Evolutionary conservation across 2,888 invertebrate genomes (phyloP).

Genomic region (Brachylomia viminalis): DNA sequence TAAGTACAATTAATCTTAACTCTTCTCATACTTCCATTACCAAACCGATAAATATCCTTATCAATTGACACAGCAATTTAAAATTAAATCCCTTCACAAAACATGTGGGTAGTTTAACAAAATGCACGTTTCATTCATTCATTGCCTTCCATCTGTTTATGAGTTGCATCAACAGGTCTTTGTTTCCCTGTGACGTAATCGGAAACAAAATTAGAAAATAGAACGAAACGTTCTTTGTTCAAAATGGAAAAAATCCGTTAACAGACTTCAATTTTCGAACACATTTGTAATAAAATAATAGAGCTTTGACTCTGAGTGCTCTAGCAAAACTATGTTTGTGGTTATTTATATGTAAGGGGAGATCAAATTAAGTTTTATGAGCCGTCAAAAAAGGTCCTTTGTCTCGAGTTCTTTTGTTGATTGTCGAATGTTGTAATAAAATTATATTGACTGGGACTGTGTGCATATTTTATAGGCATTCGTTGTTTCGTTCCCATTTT

Average conservation of each 20-base stretch:
- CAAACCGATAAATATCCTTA: slow-evolving; percentile 55
- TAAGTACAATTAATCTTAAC: slow-evolving; percentile 47
- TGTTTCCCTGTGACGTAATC: slow-evolving; percentile 82
- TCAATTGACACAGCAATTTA: slow-evolving; percentile 63
- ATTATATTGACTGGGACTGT: slow-evolving; percentile 60
- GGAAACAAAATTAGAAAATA: slow-evolving; percentile 83
- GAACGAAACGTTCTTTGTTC: slow-evolving; percentile 83
- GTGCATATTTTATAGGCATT: slow-evolving; percentile 50
- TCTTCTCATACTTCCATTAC: slow-evolving; percentile 45
- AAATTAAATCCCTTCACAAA: slow-evolving; percentile 65
- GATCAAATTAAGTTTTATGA: slow-evolving; percentile 75
- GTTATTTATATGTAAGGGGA: slow-evolving; percentile 69
- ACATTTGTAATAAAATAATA: slow-evolving; percentile 67
- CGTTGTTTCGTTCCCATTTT: slow-evolving; percentile 50
- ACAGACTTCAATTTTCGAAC: slow-evolving; percentile 65
- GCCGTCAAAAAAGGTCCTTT: slow-evolving; percentile 71
- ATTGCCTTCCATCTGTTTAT: slow-evolving; percentile 80
- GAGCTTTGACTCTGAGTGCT: slow-evolving; percentile 49
- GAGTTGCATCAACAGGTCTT: slow-evolving; percentile 78
- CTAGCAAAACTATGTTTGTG: slow-evolving; percentile 59
- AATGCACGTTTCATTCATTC: slow-evolving; percentile 77
- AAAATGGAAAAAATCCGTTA: slow-evolving; percentile 73
- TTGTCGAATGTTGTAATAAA: slow-evolving; percentile 66
- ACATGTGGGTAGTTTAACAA: slow-evolving; percentile 70
- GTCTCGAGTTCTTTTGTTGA: slow-evolving; percentile 71